phyloP scores from a whole-genome alignment of 2,797 vertebrate genomes.

The Serranus cabrilla region DNA sequence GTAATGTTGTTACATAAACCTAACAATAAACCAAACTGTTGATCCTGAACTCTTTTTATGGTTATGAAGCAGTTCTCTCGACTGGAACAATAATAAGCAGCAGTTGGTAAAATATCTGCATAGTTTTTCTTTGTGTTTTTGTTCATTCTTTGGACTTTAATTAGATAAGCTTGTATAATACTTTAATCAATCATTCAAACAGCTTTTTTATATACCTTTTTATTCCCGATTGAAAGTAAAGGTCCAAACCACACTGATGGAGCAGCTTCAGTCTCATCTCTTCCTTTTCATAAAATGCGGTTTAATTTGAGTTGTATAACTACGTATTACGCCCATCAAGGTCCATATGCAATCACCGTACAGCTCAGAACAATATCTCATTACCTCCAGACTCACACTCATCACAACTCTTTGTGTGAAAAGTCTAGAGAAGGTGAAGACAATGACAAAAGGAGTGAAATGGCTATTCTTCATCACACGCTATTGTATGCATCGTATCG shows the following conservation, averaged over 20 bases:
- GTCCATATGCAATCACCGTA: slow-evolving; percentile 19
- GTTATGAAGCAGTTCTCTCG: too few species aligned
- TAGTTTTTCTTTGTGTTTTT: background rate
- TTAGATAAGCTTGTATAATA: background rate
- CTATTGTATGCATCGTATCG: background rate
- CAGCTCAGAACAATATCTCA: slow-evolving; percentile 28
- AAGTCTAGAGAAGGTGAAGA: slow-evolving; percentile 1
- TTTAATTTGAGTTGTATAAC: slow-evolving; percentile 1
- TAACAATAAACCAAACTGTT: too few species aligned
- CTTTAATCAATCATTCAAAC: background rate
- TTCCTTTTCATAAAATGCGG: background rate
- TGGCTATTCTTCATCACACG: background rate
- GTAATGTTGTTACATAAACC: too few species aligned
- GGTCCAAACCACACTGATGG: background rate
- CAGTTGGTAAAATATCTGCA: too few species aligned
- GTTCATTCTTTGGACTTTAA: background rate
- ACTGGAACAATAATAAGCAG: too few species aligned
- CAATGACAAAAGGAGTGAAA: background rate
- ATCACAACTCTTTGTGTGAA: slow-evolving; percentile 35
- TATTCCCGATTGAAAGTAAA: background rate
- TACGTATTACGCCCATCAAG: slow-evolving; percentile 22
- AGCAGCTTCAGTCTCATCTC: background rate
- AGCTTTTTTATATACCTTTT: background rate
- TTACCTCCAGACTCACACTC: slow-evolving; percentile 16
- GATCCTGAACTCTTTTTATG: too few species aligned